Evolutionary conservation across 2,797 vertebrate species (phyloP).

Genomic region (Epinephelus coioides): DNA sequence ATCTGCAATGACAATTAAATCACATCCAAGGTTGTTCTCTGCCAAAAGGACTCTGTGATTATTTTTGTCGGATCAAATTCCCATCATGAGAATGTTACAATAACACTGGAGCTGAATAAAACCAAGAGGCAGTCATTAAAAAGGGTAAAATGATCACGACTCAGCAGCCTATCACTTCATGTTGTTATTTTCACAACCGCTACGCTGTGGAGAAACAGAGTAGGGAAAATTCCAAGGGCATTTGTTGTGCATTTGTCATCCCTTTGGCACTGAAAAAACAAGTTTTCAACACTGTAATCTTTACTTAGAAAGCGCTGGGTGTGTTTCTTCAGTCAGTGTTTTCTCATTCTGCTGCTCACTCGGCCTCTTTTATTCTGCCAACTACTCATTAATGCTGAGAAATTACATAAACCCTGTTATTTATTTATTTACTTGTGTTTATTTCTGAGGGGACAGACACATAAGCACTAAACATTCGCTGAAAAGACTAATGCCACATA

Average conservation of each 20-base stretch:
- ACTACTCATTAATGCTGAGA: slow-evolving; percentile 63
- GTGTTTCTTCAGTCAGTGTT: slow-evolving; percentile 59
- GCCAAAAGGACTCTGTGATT: slow-evolving; percentile 74
- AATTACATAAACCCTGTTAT: slow-evolving; percentile 52
- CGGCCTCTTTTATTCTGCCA: slow-evolving; percentile 43
- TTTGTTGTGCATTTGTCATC: slow-evolving; percentile 81
- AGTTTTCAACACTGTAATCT: slow-evolving; percentile 72
- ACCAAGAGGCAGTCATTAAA: slow-evolving; percentile 75
- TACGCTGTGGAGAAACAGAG: slow-evolving; percentile 57
- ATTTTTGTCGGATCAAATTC: slow-evolving; percentile 80
- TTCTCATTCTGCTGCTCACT: slow-evolving; percentile 54
- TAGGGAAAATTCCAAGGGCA: slow-evolving; percentile 77
- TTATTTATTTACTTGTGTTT: slow-evolving; percentile 48
- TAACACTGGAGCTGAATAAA: slow-evolving; percentile 72
- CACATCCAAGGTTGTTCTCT: slow-evolving; percentile 76
- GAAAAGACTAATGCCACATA: slow-evolving; percentile 26
- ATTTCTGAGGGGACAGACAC: slow-evolving; percentile 36
- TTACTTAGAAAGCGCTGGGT: slow-evolving; percentile 68
- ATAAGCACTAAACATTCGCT: slow-evolving; percentile 18
- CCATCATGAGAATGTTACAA: slow-evolving; percentile 71
- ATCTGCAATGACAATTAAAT: slow-evolving; percentile 82
- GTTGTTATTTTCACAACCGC: slow-evolving; percentile 76
- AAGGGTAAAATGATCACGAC: slow-evolving; percentile 71
- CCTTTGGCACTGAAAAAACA: slow-evolving; percentile 67
- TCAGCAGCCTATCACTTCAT: slow-evolving; percentile 71